Base-by-base conservation (phyloP, 1,140 invertebrate species). In the Eumaeus atala region DNA sequence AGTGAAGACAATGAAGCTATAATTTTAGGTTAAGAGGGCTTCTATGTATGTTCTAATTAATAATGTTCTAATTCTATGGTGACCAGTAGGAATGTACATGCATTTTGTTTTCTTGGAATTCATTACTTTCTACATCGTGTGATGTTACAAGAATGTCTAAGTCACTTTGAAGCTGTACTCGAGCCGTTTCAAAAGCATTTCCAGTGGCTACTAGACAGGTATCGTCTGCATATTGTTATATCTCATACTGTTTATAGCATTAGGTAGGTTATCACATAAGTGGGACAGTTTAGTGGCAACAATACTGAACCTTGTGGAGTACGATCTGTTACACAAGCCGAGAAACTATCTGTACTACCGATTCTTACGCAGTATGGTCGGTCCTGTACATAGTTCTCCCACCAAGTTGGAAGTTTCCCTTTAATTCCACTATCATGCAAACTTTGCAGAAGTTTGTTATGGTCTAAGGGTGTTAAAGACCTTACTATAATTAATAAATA, bases 221-320 rank as follows among this genome's bases (percentile, higher is more conserved):
- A n/a, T n/a, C n/a, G n/a, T n/a, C n/a, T n/a, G n/a, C n/a, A n/a
- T n/a, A n/a, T n/a, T n/a, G n/a, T n/a, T 48, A 67, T 0, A 61
- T 40, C 9, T 51, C 37, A 36, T 56, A 61, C 9, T 49, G n/a
- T 58, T 56, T 3, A 58, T 38, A 9, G 51, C 1, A 36, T 58
- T 62, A 6, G 47, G 3, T 9, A 58, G 36, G 17, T 47, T 48
- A 40, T 62, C 4, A 64, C 65, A 28, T 62, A 65, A 0, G 50
- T 56, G 5, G 62, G 3, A 11, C 59, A 68, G 28, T 62, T 59
- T 1, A 62, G 12, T 0, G 62, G 62, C 0, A 58, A 60, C 1
- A 63, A 14, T 9, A 65, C 61, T 4, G 63, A 68, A 7, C 66
- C 63, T 37, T 68, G 66, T 5, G 62, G 53, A 1, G 58, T 59